A percentile compares a stretch with the other conserved stretches of the same genome.
These are phyloP conservation scores for Tuberolachnus salignus DNA, from an alignment of 2,888 invertebrate genomes.

Conservation along the genomic window DNA sequence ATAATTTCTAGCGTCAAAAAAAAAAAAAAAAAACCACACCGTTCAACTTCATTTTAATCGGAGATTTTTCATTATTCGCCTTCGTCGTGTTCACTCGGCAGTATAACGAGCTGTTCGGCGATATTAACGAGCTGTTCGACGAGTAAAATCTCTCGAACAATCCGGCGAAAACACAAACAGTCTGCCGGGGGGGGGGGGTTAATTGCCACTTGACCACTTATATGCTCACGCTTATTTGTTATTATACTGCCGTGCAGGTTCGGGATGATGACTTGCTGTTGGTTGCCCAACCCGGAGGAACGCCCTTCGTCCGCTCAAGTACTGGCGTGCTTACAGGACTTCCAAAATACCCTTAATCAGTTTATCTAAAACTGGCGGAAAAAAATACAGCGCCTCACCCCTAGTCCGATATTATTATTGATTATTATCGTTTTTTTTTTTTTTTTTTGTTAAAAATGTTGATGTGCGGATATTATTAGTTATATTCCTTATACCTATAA, in stretches of 20 bases:
- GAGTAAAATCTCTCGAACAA: not conserved
- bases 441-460: constrained; percentile 30
- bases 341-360: constrained; percentile 74
- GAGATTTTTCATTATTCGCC: constrained; percentile 16
- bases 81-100: constrained; percentile 6
- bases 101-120: not conserved
- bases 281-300: constrained; percentile 70
- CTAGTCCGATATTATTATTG: not conserved
- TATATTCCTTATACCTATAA: too few relatives aligned
- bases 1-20: too few relatives aligned
- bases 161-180: not conserved
- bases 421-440: constrained; percentile 11
- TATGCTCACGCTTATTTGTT: not conserved
- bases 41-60: constrained; percentile 23
- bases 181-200: not conserved
- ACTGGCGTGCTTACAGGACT: constrained; percentile 74
- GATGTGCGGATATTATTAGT: not conserved
- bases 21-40: constrained; percentile 12
- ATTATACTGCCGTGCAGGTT: constrained; percentile 64
- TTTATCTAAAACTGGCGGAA: constrained; percentile 66
- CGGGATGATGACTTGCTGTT: constrained; percentile 77
- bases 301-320: constrained; percentile 75
- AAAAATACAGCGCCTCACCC: too few relatives aligned
- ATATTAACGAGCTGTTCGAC: constrained; percentile 18
- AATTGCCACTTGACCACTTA: not conserved